Evolutionary conservation across 2,113 vertebrate species (phyloP).

Genomic region (Python bivittatus): DNA sequence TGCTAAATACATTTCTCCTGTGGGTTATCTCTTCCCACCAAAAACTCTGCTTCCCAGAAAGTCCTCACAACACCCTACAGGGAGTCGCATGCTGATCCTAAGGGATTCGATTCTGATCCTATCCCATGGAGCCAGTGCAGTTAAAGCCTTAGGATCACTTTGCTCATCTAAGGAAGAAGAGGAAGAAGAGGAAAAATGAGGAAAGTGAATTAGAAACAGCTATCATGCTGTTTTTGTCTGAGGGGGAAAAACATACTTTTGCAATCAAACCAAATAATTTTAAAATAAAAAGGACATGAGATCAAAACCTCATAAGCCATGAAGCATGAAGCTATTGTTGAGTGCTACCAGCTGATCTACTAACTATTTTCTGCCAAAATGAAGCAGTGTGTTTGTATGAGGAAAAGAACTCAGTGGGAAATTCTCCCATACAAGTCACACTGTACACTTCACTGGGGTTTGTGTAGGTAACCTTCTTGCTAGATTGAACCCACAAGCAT

Average conservation of each 20-base stretch:
- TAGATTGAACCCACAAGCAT: conserved; percentile 56
- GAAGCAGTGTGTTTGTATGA: neutral
- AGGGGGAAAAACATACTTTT: conserved; percentile 4
- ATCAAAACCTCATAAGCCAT: conserved; percentile 50
- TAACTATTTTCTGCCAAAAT: conserved; percentile 55
- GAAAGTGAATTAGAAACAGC: neutral
- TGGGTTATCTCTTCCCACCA: neutral
- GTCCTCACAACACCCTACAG: neutral
- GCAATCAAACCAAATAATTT: conserved; percentile 36
- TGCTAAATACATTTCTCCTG: neutral
- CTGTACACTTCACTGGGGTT: neutral
- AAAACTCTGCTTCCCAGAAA: neutral
- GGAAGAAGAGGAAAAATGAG: neutral
- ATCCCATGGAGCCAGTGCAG: neutral
- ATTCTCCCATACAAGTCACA: neutral
- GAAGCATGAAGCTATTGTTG: conserved; percentile 45
- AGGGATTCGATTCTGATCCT: neutral
- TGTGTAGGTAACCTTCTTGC: conserved; percentile 22
- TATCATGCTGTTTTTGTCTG: neutral
- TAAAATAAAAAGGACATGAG: conserved; percentile 21
- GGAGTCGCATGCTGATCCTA: neutral
- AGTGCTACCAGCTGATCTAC: conserved; percentile 72
- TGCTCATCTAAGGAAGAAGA: neutral
- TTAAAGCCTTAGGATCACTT: neutral
- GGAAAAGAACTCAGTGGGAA: neutral